Base-by-base conservation (phyloP, 2,797 vertebrate species). In the Aplochiton taeniatus region DNA sequence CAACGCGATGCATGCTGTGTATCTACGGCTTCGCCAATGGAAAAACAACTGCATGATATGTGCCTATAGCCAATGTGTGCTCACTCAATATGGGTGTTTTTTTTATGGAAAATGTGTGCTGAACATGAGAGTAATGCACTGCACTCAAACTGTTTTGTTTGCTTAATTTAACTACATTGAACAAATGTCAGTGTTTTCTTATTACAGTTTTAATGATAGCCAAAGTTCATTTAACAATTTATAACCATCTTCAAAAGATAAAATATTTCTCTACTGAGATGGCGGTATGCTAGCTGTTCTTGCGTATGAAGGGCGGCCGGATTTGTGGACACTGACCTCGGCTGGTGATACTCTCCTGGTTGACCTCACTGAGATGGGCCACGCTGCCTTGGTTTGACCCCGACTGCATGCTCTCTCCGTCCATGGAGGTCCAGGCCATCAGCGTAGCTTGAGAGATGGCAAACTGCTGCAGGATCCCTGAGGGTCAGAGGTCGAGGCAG, bases 361-460 rank as follows among this genome's bases (percentile, higher is more conserved):
- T 98, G 79, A 96, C 93, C 74, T 97, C 97, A 4, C 95, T 96
- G 72, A 93, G 86, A 68, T 93, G 92, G 68, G 93, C 94, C 77
- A 96, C 81, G 1, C 96, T 97, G 81, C 97, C 97, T 87, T 98
- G 96, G 83, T 95, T 95, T 4, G 96, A 98, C 48, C 95, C 95
- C 10, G 96, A 95, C 65, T 95, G 94, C 65, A 95, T 88, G 70
- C 97, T 97, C 79, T 98, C 98, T 9, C 96, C 98, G 52, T 99
- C 98, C 95, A 98, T 97, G 58, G 97, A 99, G 16, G 94, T 93
- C 98, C 98, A 99, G 56, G 98, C 97, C 90, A 98, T 73, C 45
- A 99, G 94, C 0, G 98, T 99, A 1, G 98, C 98, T 85, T 99
- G 92, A 0, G 98, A 98, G 85, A 99, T 97, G 0, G 98, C 98